Percentiles rank a stretch among this genome's conserved stretches.
These are phyloP conservation scores for Notiomystis cincta DNA, from an alignment of 2,113 vertebrate species.

Conservation along the genomic window DNA sequence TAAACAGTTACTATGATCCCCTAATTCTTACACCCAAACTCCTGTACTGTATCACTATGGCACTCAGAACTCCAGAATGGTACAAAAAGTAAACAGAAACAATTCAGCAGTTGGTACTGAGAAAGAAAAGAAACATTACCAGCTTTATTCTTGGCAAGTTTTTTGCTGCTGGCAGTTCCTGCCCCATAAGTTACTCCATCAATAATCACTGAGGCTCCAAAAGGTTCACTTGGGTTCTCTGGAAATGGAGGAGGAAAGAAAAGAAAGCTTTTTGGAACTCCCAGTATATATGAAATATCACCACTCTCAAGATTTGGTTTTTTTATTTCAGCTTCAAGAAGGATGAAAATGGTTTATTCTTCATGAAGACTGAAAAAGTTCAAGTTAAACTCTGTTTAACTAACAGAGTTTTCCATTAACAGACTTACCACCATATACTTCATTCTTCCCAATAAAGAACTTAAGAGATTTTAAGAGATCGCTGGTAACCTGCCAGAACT, in stretches of 20 bases:
- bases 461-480: neutral
- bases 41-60: neutral
- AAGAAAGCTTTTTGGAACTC: neutral
- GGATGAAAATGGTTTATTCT: neutral
- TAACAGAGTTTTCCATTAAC: neutral
- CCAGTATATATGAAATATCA: neutral
- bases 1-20: neutral
- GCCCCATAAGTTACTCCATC: constrained; percentile 98
- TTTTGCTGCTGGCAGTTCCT: constrained; percentile 99
- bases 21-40: neutral
- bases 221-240: constrained; percentile 99
- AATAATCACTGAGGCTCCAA: constrained; percentile 97
- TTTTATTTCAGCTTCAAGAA: neutral
- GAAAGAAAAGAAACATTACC: constrained; percentile 72
- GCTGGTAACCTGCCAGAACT: neutral
- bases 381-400: too few species aligned
- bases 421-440: neutral
- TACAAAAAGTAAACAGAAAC: neutral
- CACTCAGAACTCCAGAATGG: neutral
- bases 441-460: neutral
- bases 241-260: neutral
- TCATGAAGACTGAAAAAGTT: neutral
- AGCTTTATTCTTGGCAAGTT: constrained; percentile 99
- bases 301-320: neutral
- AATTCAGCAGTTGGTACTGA: neutral